Percentiles rank a stretch among this genome's conserved stretches.
phyloP scores from a whole-genome alignment of 1,140 invertebrate species.

The Potamilus streckersoni region DNA sequence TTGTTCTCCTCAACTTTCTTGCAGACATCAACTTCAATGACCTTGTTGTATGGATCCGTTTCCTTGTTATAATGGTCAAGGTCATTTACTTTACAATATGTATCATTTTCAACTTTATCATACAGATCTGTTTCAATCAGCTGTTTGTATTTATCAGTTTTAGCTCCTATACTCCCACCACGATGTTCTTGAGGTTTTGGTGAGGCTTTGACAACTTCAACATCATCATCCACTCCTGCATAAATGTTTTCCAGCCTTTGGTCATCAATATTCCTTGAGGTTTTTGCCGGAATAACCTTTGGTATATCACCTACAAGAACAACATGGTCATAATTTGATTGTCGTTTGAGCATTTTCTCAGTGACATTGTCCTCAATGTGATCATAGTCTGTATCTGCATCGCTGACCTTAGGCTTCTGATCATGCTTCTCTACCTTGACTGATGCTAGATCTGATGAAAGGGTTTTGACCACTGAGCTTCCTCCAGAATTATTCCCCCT shows the following conservation, averaged over 20 bases:
- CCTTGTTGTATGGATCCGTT: conserved; percentile 26
- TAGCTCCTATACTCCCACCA: not conserved
- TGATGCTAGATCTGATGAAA: not conserved
- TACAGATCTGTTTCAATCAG: conserved; percentile 16
- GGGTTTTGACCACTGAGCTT: not conserved
- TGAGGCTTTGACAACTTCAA: conserved; percentile 11
- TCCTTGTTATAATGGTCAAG: conserved; percentile 13
- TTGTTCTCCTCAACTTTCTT: conserved; percentile 13
- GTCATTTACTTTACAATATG: conserved; percentile 21
- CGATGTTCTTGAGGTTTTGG: not conserved
- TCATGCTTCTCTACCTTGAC: not conserved
- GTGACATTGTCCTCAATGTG: conserved; percentile 14
- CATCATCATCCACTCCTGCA: conserved; percentile 27
- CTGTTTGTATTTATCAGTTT: conserved; percentile 25
- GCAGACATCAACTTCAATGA: conserved; percentile 24
- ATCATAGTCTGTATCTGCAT: conserved; percentile 21
- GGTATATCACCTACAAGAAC: conserved; percentile 21
- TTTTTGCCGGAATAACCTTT: conserved; percentile 18
- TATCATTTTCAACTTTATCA: conserved; percentile 19
- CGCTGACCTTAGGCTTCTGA: not conserved
- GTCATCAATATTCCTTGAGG: too few relatives aligned
- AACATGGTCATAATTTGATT: conserved; percentile 33
- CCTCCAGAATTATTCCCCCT: not conserved
- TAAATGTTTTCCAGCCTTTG: conserved; percentile 4
- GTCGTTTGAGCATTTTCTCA: conserved; percentile 12